Conservation (phyloP, 2,888 invertebrate genomes). For the Dasypolia templi region DNA sequence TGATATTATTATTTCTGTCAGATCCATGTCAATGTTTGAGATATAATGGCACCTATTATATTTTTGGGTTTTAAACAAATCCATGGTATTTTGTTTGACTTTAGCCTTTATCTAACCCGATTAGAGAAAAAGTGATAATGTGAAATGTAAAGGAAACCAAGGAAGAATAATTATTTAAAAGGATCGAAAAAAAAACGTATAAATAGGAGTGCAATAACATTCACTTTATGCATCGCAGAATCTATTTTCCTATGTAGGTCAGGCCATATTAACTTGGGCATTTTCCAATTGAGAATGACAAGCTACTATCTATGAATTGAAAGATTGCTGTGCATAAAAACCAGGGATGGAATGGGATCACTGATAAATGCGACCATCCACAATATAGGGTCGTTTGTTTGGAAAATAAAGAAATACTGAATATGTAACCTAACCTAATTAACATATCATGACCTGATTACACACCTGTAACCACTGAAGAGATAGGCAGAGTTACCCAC, state of each 20-base stretch:
- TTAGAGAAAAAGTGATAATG: too few relatives aligned
- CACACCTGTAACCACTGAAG: background rate
- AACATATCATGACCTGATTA: background rate
- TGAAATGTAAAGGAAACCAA: background rate
- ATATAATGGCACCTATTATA: slow-evolving; percentile 28
- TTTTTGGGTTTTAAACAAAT: slow-evolving; percentile 6
- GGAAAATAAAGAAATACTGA: background rate
- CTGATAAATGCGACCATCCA: slow-evolving; percentile 4
- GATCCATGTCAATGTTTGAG: slow-evolving; percentile 46
- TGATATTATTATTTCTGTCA: slow-evolving; percentile 45
- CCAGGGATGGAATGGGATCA: slow-evolving; percentile 50
- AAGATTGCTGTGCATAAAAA: slow-evolving; percentile 54
- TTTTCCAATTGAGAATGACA: slow-evolving; percentile 61
- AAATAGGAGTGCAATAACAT: slow-evolving; percentile 11
- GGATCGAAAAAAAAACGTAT: background rate
- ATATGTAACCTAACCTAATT: background rate
- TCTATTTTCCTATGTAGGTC: slow-evolving; percentile 59
- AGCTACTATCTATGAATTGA: slow-evolving; percentile 57
- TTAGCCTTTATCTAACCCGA: background rate
- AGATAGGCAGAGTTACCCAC: background rate
- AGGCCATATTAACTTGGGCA: slow-evolving; percentile 35
- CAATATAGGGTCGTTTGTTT: background rate
- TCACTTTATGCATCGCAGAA: slow-evolving; percentile 39
- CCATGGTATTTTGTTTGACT: too few relatives aligned
- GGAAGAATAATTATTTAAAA: background rate